Conservation (phyloP, 2,113 vertebrate species). For the Centropus bengalensis region DNA sequence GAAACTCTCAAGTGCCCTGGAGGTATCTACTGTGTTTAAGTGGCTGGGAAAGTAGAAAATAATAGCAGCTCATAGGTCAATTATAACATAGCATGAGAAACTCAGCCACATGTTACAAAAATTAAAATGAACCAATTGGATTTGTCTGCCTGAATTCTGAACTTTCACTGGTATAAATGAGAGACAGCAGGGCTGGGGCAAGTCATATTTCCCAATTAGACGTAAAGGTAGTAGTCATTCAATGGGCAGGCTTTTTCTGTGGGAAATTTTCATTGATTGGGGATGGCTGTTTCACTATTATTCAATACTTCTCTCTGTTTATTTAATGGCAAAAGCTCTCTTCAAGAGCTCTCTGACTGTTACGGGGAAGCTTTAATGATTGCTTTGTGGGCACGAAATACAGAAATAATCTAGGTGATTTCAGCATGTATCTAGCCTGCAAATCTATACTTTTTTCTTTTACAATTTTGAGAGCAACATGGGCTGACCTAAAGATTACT, state of each 20-base stretch:
- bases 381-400: not conserved
- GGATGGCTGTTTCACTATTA: not conserved
- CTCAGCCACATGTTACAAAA: slow-evolving; percentile 20
- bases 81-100: slow-evolving; percentile 60
- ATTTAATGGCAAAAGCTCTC: not conserved
- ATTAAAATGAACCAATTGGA: slow-evolving; percentile 14
- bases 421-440: not conserved
- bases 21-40: slow-evolving; percentile 46
- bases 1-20: slow-evolving; percentile 56
- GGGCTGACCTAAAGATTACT: not conserved
- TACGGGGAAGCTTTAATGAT: not conserved
- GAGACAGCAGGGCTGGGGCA: not conserved
- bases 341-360: not conserved
- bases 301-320: not conserved
- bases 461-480: not conserved
- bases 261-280: not conserved
- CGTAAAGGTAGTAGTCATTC: not conserved
- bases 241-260: not conserved
- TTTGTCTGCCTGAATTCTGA: slow-evolving; percentile 8
- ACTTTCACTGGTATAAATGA: not conserved
- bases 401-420: not conserved
- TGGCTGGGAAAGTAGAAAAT: slow-evolving; percentile 66
- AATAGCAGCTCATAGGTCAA: slow-evolving; percentile 46
- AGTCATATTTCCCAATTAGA: not conserved
- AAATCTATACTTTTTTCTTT: not conserved